Percentiles rank a stretch among this genome's conserved stretches.
phyloP scores from a whole-genome alignment of 2,113 vertebrate species.

The Pangasianodon gigas region DNA sequence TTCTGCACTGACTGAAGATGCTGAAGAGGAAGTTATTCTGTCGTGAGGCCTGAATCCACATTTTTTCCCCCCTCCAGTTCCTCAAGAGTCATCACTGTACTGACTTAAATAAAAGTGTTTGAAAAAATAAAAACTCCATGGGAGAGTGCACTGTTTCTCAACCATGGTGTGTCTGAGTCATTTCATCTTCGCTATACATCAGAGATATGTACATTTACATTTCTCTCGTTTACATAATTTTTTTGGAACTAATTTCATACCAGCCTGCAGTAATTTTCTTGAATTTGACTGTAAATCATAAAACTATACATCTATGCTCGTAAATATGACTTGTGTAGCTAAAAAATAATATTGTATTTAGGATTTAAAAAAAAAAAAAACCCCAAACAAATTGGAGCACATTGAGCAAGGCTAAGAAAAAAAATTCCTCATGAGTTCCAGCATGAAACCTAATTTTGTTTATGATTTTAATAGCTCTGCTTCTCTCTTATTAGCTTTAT shows the following conservation, averaged over 20 bases:
- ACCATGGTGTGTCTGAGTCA: constrained; percentile 58
- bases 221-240: neutral
- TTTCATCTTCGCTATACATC: constrained; percentile 37
- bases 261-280: neutral
- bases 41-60: constrained; percentile 21
- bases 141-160: constrained; percentile 48
- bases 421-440: neutral
- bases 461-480: too few species aligned
- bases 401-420: neutral
- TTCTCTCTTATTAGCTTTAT: neutral
- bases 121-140: constrained; percentile 55
- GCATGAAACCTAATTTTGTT: neutral
- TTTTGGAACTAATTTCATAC: neutral
- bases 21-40: constrained; percentile 48
- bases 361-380: neutral
- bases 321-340: neutral
- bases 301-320: neutral
- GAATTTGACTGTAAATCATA: neutral
- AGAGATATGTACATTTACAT: too few species aligned
- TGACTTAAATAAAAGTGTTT: constrained; percentile 76
- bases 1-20: constrained; percentile 43
- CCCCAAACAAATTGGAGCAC: neutral
- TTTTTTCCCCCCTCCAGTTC: constrained; percentile 1
- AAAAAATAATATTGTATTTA: neutral
- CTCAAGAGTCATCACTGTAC: constrained; percentile 68